These are phyloP conservation scores for Lobophora halterata DNA, from an alignment of 2,888 invertebrate genomes.

Conservation along the genomic window DNA sequence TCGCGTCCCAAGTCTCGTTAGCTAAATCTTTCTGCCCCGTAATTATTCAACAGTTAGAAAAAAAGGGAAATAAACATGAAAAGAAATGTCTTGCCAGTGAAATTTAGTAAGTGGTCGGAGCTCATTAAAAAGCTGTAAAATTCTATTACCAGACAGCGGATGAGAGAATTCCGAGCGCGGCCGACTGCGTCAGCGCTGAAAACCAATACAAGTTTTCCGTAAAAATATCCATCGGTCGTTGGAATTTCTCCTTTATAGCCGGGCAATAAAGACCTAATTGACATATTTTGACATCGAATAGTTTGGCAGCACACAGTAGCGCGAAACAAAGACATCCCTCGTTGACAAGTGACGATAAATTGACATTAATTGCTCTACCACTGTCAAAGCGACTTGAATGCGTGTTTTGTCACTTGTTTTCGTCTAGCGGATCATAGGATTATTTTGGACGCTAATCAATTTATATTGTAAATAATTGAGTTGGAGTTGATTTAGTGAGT, in stretches of 20 bases:
- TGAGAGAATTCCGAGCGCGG: conserved; percentile 47
- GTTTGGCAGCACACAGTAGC: conserved; percentile 46
- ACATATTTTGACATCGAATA: conserved; percentile 30
- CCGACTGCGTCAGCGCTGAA: conserved; percentile 32
- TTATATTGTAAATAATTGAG: conserved; percentile 55
- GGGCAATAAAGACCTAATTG: conserved; percentile 32
- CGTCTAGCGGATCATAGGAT: conserved; percentile 36
- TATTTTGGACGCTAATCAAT: conserved; percentile 63
- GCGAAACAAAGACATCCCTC: conserved; percentile 57
- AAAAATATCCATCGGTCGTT: conserved; percentile 27
- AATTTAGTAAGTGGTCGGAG: conserved; percentile 70
- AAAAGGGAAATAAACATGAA: conserved; percentile 66
- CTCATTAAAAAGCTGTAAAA: conserved; percentile 79
- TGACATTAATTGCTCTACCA: conserved; percentile 71
- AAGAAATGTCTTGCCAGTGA: conserved; percentile 62
- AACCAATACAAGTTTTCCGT: conserved; percentile 26
- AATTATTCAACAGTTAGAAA: conserved; percentile 65
- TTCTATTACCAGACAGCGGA: conserved; percentile 63
- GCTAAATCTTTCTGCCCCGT: conserved; percentile 71
- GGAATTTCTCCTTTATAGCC: conserved; percentile 40
- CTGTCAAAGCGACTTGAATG: conserved; percentile 49
- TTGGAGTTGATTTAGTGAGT: conserved; percentile 53
- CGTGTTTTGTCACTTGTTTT: conserved; percentile 44
- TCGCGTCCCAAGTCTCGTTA: conserved; percentile 71
- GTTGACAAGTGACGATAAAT: conserved; percentile 73